Conservation (phyloP, 2,113 vertebrate genomes). For the Heliornis fulica region DNA sequence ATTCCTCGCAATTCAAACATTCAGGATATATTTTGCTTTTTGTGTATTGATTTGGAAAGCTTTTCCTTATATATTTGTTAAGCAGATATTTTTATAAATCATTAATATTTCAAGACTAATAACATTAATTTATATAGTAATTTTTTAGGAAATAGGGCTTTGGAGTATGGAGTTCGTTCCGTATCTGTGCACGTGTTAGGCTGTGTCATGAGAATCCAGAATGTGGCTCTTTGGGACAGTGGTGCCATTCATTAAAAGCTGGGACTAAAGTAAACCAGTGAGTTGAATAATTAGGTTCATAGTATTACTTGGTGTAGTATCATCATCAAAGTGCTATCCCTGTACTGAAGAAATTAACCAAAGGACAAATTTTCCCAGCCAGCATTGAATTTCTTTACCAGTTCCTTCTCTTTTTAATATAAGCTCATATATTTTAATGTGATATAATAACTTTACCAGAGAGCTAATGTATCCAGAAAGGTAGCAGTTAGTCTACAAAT, state of each 20-base stretch:
- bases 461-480: not conserved
- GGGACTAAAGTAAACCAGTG: not conserved
- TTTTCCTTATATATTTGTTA: not conserved
- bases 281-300: not conserved
- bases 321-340: not conserved
- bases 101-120: not conserved
- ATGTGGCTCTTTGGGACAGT: not conserved
- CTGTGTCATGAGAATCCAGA: not conserved
- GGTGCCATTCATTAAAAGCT: not conserved
- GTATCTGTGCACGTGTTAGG: not conserved
- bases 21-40: not conserved
- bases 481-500: not conserved
- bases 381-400: not conserved
- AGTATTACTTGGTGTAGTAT: not conserved
- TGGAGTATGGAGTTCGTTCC: not conserved
- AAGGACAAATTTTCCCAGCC: not conserved
- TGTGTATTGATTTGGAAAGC: not conserved
- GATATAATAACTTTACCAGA: not conserved
- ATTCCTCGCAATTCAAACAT: not conserved
- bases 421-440: not conserved
- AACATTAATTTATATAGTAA: not conserved
- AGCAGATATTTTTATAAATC: not conserved
- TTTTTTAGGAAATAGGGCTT: not conserved
- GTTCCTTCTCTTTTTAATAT: not conserved
- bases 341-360: not conserved